Evolutionary conservation across 2,797 vertebrate genomes (phyloP), one percentile per base, ranked within the genome.

Genomic region (Microctenopoma lineatum): DNA sequence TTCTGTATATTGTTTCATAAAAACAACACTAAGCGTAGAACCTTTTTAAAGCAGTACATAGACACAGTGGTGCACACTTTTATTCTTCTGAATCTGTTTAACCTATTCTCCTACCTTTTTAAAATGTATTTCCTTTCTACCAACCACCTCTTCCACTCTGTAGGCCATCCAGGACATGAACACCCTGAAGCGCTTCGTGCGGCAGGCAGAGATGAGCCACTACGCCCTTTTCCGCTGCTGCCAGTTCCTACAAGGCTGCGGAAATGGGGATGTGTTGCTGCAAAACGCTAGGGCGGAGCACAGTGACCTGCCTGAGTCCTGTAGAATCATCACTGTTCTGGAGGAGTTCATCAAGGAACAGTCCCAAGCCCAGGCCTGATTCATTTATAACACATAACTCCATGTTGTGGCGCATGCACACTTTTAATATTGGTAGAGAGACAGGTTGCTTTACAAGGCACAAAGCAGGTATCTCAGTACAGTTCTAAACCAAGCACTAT

Each of bases 101-200:
- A 59, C 52, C 9, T 53, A 0, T 32, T 47, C 12, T 8, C 42
- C 72, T 70, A 15, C 54, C 18, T 14, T 42, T 59, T 59, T 38
- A 9, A 12, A 7, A 7, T 45, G 44, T 1, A 1, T 42, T 57
- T 56, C 52, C 27, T 71, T 13, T 70, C 11, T 27, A 5, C 27
- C 7, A 32, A 59, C 29, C 58, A 21, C 46, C 4, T 1, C 29
- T 67, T 2, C 18, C 15, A 4, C 27, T 16, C 21, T 39, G 14
- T 93, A 99, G 98, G 97, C 97, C 59, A 99, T 99, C 73, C 98
- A 99, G 90, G 97, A 99, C 86, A 97, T 97, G 92, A 99, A 99
- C 94, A 97, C 96, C 88, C 92, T 99, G 88, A 99, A 99, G 93
- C 95, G 98, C 34, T 97, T 96, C 44, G 96, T 99, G 87, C 95